Evolutionary conservation across 2,113 vertebrate genomes (phyloP).

Genomic region (Lates calcarifer): DNA sequence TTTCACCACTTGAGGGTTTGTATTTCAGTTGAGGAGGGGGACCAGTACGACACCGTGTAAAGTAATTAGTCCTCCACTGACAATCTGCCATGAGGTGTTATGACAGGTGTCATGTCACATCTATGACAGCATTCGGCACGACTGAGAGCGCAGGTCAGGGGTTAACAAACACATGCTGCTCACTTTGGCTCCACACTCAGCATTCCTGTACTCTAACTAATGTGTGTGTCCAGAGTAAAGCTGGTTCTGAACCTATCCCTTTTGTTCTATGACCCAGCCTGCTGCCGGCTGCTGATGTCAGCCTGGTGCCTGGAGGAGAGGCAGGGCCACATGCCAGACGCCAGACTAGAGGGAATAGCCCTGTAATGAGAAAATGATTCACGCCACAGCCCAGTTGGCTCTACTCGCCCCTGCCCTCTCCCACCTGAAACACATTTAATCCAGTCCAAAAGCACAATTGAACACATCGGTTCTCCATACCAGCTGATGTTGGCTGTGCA

Average conservation of each 20-base stretch:
- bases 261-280: constrained; percentile 52
- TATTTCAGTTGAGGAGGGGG: constrained; percentile 14
- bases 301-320: constrained; percentile 35
- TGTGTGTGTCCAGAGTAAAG: constrained; percentile 11
- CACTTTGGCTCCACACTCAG: constrained; percentile 59
- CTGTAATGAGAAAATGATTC: constrained; percentile 80
- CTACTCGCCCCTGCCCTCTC: constrained; percentile 51
- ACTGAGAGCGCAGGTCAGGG: constrained; percentile 64
- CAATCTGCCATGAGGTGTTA: constrained; percentile 75
- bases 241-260: constrained; percentile 45
- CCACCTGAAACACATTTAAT: constrained; percentile 79
- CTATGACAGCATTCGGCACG: constrained; percentile 66
- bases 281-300: constrained; percentile 54
- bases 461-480: constrained; percentile 54
- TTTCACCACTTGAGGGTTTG: constrained; percentile 49
- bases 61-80: constrained; percentile 76
- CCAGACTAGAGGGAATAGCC: constrained; percentile 52
- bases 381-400: constrained; percentile 57
- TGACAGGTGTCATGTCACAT: constrained; percentile 81
- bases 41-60: constrained; percentile 54
- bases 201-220: constrained; percentile 51
- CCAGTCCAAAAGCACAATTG: constrained; percentile 53
- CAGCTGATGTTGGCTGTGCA: constrained; percentile 63
- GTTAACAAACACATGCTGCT: constrained; percentile 80
- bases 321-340: constrained; percentile 60